phyloP scores from a whole-genome alignment of 2,888 invertebrate genomes.

The Melanophora roralis region DNA sequence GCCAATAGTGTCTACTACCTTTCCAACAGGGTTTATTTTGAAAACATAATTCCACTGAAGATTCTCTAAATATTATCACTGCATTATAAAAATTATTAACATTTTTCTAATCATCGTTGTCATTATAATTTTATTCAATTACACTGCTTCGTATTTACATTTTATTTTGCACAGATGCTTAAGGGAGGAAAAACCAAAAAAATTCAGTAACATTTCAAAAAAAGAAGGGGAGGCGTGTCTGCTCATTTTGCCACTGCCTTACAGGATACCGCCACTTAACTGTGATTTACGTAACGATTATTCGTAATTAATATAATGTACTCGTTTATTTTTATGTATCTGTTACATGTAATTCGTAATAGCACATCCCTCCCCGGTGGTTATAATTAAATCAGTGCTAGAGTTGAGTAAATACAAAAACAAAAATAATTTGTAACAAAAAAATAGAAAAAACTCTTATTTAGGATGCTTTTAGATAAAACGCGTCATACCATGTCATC shows the following conservation, averaged over 20 bases:
- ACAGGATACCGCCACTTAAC: slow-evolving; percentile 57
- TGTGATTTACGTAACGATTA: slow-evolving; percentile 42
- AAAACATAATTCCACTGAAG: not conserved
- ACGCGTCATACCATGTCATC: slow-evolving; percentile 5
- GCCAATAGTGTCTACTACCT: no score
- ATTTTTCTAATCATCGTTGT: slow-evolving; percentile 11
- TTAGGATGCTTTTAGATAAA: slow-evolving; percentile 9
- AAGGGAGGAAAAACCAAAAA: slow-evolving; percentile 17
- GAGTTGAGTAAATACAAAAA: slow-evolving; percentile 15
- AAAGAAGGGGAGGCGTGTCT: slow-evolving; percentile 44
- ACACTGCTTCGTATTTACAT: not conserved
- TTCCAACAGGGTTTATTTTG: not conserved
- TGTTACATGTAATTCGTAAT: slow-evolving; percentile 34
- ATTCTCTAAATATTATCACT: not conserved
- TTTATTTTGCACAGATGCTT: slow-evolving; percentile 46
- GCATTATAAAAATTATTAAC: not conserved
- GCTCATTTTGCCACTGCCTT: slow-evolving; percentile 37
- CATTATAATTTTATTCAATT: not conserved
- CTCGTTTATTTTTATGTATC: no score
- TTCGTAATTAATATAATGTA: no score
- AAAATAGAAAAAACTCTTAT: slow-evolving; percentile 27
- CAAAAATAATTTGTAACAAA: not conserved
- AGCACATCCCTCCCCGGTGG: slow-evolving; percentile 9
- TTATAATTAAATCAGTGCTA: slow-evolving; percentile 57
- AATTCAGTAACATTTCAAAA: not conserved